phyloP scores from a whole-genome alignment of 2,888 invertebrate species.

The Perizoma flavofasciatum region DNA sequence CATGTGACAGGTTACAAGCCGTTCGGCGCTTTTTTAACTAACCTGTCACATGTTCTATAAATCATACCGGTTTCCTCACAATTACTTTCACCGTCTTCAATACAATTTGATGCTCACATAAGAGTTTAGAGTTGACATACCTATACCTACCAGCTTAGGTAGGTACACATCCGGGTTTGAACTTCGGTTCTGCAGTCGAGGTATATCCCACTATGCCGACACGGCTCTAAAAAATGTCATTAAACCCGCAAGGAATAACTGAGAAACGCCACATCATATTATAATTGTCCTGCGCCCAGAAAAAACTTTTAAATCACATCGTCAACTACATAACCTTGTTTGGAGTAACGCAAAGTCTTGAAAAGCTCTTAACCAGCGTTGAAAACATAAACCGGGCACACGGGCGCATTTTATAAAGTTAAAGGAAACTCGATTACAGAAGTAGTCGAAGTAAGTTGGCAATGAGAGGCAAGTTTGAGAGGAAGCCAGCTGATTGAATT shows the following conservation, averaged over 20 bases:
- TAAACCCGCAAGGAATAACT: constrained; percentile 5
- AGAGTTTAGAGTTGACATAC: too few relatives aligned
- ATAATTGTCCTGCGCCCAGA: constrained; percentile 23
- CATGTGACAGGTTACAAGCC: too few relatives aligned
- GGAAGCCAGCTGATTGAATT: constrained; percentile 61
- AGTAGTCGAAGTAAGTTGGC: constrained; percentile 68
- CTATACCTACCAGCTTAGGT: too few relatives aligned
- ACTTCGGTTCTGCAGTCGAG: too few relatives aligned
- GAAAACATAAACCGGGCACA: constrained; percentile 74
- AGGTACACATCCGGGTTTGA: too few relatives aligned
- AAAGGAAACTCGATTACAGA: constrained; percentile 74
- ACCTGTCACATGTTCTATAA: too few relatives aligned
- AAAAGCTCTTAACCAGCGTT: constrained; percentile 71
- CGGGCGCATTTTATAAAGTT: constrained; percentile 76
- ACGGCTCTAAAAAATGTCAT: background rate
- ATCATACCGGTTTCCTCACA: too few relatives aligned
- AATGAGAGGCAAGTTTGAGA: constrained; percentile 60
- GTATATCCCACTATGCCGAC: too few relatives aligned
- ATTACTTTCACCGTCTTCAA: too few relatives aligned
- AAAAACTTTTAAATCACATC: constrained; percentile 51
- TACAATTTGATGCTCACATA: too few relatives aligned
- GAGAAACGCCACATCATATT: constrained; percentile 17
- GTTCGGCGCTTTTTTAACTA: too few relatives aligned
- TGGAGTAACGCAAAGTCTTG: constrained; percentile 66
- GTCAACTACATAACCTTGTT: constrained; percentile 60